Evolutionary conservation across 2,888 invertebrate genomes (phyloP), one percentile per base, ranked within the genome.

Genomic region (Eupithecia vulgata): DNA sequence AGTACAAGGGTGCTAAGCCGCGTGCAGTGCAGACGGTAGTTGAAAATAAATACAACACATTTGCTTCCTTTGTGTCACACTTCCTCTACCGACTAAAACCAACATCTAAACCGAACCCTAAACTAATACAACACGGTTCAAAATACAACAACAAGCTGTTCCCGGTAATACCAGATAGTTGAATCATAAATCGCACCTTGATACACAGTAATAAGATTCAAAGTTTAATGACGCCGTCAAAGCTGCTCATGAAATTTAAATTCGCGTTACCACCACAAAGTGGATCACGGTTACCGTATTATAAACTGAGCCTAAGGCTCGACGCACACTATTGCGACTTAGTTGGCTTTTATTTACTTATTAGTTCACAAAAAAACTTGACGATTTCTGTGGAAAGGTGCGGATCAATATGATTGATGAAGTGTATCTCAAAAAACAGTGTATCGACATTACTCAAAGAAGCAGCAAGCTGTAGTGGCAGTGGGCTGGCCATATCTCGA

Each of bases 161-260:
- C 37, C 34, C 8, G 30, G 13, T 30, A 45, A 42, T 42, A 15
- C 25, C 35, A 52, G 25, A 30, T 35, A 64, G 37, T 52, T 12
- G 4, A 17, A 42, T 48, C 13, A 67, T 30, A 64, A 71, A 67
- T 48, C 52, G 52, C 34, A 68, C 68, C 61, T 65, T 73, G 70
- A 13, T 17, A 3, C 10, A 15, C 21, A 37, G 72, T 70, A 48
- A 70, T 70, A 75, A 66, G 68, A 66, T 70, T 61, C 68, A 72
- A 72, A 72, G 34, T 70, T 69, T 62, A 67, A 70, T 68, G 75
- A 80, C 77, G 78, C 72, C 72, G 68, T 81, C 85, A 85, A 85
- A 85, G 85, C 81, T 67, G 70, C 81, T 87, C 87, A 86, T 87
- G 87, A 86, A 87, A 87, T 86, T 86, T 86, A 86, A 83, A 87